Conservation (phyloP, 1,140 invertebrate genomes). For the Mylabris phalerata region DNA sequence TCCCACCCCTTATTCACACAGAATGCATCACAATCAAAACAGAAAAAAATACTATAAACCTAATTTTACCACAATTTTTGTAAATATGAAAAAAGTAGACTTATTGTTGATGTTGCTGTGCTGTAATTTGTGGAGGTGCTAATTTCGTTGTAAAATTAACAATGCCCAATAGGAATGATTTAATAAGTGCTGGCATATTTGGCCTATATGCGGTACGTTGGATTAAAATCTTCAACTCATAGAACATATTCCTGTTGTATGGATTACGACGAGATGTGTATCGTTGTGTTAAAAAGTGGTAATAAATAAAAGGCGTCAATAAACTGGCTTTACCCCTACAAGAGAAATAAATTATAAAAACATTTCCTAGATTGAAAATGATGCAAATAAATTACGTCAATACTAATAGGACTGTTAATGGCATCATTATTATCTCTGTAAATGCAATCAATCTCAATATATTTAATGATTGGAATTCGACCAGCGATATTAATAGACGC, state of each 20-base stretch:
- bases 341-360: constrained; percentile 28
- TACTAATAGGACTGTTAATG: constrained; percentile 74
- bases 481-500: constrained; percentile 74
- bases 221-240: constrained; percentile 60
- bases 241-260: constrained; percentile 84
- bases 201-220: constrained; percentile 57
- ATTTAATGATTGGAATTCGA: constrained; percentile 80
- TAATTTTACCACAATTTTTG: no score
- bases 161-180: constrained; percentile 45
- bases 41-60: no score
- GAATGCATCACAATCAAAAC: no score
- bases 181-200: constrained; percentile 52
- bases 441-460: constrained; percentile 82
- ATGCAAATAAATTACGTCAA: constrained; percentile 65
- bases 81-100: no score
- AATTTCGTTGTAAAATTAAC: constrained; percentile 57
- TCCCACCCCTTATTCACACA: no score
- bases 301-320: constrained; percentile 89
- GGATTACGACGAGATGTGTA: constrained; percentile 91
- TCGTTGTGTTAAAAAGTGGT: constrained; percentile 84
- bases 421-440: constrained; percentile 88
- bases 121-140: constrained; percentile 49
- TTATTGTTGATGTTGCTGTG: constrained; percentile 20
- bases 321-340: constrained; percentile 77
- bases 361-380: neutral